Percentiles rank a stretch among this genome's conserved stretches.
These are phyloP conservation scores for Plumapathes pennacea DNA, from an alignment of 92 coral and sea anemone genomes.

Conservation along the genomic window DNA sequence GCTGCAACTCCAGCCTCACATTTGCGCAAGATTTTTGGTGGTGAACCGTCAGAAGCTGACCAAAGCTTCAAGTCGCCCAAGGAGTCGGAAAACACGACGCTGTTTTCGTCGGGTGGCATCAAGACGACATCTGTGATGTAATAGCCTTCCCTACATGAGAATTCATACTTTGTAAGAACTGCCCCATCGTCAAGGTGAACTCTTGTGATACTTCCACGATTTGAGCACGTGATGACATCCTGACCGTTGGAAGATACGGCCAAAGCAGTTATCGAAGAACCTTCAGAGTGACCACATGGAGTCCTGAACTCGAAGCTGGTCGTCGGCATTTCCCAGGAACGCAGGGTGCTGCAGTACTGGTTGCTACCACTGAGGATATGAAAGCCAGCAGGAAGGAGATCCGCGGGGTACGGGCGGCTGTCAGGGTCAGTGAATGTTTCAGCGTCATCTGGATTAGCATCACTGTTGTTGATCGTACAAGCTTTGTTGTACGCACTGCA, in stretches of 20 bases:
- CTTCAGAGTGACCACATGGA: constrained; percentile 17
- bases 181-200: no score
- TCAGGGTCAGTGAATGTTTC: constrained; percentile 53
- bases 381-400: constrained; percentile 18
- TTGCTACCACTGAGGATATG: constrained; percentile 27
- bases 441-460: no score
- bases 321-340: constrained; percentile 39
- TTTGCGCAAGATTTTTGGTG: constrained; percentile 1
- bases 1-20: constrained; percentile 9
- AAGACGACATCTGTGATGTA: constrained; percentile 19
- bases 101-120: constrained; percentile 12
- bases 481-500: no score
- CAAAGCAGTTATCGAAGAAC: constrained; percentile 29
- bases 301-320: constrained; percentile 30
- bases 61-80: constrained; percentile 9
- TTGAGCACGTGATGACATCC: constrained; percentile 39
- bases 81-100: constrained; percentile 27
- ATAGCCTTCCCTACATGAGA: not conserved
- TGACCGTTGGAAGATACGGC: constrained; percentile 17
- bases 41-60: constrained; percentile 1
- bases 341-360: constrained; percentile 4
- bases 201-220: constrained; percentile 32
- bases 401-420: constrained; percentile 28
- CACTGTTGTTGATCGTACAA: no score
- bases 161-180: no score